Evolutionary conservation across 2,888 invertebrate genomes (phyloP), one percentile per base, ranked within the genome.

Genomic region (Pycnomerus fuliginosus): DNA sequence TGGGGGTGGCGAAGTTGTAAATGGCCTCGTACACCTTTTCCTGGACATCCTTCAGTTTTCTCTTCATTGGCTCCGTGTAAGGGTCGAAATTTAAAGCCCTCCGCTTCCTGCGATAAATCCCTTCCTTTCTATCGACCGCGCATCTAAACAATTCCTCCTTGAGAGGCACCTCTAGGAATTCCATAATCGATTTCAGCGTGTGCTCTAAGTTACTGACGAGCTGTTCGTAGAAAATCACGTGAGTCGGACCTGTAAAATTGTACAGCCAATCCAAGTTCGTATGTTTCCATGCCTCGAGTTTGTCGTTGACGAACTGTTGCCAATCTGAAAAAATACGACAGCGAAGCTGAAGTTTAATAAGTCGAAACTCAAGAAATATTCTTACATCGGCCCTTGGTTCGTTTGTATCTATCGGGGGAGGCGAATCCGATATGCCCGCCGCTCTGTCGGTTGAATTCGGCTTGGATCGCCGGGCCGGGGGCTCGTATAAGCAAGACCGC

Each of bases 361-460:
- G 8, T 20, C 20, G 8, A 20, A 8, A 20, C 4, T 20, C 20
- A 20, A 20, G 20, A 8, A 5, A 20, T 30, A 15, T 49, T 62
- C 76, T 74, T 72, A 82, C 82, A 80, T 74, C 76, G 78, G 69
- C 77, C 80, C 70, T 74, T 79, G 60, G 76, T 82, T 36, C 81
- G 72, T 48, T 76, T 77, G 57, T 82, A 83, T 47, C 81, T 73
- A 67, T 82, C 81, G 3, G 80, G 79, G 0, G 87, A 83, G 0
- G 87, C 88, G 51, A 86, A 86, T 0, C 88, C 89, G 44, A 88
- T 80, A 62, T 89, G 89, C 0, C 89, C 89, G 30, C 86, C 88
- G 55, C 85, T 85, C 46, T 86, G 81, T 48, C 89, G 76, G 70
- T 90, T 88, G 66, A 88, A 89, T 67, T 89, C 89, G 0, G 89